Evolutionary conservation across 2,797 vertebrate species (phyloP).

Genomic region (Macrochelys suwanniensis): DNA sequence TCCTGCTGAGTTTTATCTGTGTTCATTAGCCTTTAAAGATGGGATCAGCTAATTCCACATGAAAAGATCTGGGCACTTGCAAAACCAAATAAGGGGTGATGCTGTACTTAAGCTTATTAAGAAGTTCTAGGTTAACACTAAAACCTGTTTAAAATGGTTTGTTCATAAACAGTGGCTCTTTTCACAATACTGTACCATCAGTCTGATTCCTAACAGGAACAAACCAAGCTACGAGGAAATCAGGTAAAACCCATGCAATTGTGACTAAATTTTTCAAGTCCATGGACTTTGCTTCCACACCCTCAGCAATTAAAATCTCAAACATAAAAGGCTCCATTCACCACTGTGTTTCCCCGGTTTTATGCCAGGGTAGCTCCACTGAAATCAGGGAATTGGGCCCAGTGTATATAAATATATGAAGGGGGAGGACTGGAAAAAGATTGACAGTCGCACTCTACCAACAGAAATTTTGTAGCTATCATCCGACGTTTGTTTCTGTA

Average conservation of each 20-base stretch:
- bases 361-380: conserved; percentile 14
- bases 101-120: conserved; percentile 54
- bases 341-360: neutral
- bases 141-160: conserved; percentile 50
- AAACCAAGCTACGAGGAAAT: neutral
- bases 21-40: conserved; percentile 76
- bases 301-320: conserved; percentile 6
- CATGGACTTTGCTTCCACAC: neutral
- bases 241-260: neutral
- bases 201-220: neutral
- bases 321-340: conserved; percentile 16
- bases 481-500: conserved; percentile 13
- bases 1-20: conserved; percentile 78
- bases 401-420: neutral
- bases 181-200: neutral
- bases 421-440: neutral
- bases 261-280: neutral
- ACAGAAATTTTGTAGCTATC: neutral
- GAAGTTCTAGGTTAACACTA: conserved; percentile 48
- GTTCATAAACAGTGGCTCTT: neutral
- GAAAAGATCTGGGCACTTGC: conserved; percentile 79
- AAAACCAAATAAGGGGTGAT: conserved; percentile 68
- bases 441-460: neutral
- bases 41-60: conserved; percentile 71
- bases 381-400: conserved; percentile 15